Evolutionary conservation across 2,797 vertebrate species (phyloP).

Genomic region (Microctenopoma stevenorrisi): DNA sequence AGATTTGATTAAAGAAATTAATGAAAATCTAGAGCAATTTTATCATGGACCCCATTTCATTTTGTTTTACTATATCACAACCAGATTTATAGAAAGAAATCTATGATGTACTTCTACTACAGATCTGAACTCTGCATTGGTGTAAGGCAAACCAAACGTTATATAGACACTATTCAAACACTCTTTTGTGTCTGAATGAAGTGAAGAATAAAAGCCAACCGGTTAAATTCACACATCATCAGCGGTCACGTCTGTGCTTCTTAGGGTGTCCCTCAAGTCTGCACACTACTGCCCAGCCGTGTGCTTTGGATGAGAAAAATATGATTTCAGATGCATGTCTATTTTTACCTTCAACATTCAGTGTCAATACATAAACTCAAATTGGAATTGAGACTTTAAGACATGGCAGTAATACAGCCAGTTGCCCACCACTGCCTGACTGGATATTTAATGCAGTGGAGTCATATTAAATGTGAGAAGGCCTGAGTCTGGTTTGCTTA

Average conservation of each 20-base stretch:
- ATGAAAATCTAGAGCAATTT: background rate
- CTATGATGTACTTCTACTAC: background rate
- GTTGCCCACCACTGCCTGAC: background rate
- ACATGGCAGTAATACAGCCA: background rate
- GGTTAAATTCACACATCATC: no score
- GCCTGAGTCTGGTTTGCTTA: no score
- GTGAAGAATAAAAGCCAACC: no score
- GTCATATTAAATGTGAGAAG: background rate
- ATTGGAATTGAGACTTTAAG: background rate
- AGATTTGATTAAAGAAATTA: no score
- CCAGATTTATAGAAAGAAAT: background rate
- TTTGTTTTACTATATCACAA: background rate
- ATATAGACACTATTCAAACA: no score
- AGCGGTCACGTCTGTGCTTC: background rate
- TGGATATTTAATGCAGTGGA: background rate
- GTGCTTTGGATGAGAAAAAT: background rate
- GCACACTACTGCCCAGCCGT: background rate
- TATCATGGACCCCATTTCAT: background rate
- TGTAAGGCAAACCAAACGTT: background rate
- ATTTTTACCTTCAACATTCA: background rate
- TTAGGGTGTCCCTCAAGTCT: background rate
- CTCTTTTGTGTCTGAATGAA: background rate
- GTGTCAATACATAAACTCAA: background rate
- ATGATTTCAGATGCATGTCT: background rate
- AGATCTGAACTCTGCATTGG: background rate